Conservation (phyloP, 2,113 vertebrate species). For the Colossoma macropomum region DNA sequence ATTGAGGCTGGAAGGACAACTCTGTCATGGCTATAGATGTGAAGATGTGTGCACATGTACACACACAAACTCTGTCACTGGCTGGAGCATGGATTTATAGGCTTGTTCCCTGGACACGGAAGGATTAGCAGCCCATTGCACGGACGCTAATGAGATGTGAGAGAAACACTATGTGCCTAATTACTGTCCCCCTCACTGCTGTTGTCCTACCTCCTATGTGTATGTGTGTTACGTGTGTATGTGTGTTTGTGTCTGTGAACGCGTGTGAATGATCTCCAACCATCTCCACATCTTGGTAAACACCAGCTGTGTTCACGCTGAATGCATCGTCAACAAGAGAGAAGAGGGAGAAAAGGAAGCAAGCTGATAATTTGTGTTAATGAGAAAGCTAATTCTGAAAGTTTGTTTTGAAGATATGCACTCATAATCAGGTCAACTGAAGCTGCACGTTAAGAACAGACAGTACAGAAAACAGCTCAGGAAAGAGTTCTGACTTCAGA, state of each 20-base stretch:
- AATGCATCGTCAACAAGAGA: constrained; percentile 26
- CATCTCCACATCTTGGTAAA: constrained; percentile 46
- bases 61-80: not conserved
- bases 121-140: constrained; percentile 50
- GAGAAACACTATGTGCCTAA: constrained; percentile 52
- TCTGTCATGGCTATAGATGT: not conserved
- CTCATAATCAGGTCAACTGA: constrained; percentile 37
- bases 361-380: constrained; percentile 54
- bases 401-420: constrained; percentile 47
- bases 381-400: constrained; percentile 42
- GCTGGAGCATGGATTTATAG: constrained; percentile 10
- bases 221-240: not conserved
- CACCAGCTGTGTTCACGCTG: constrained; percentile 51
- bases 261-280: constrained; percentile 32
- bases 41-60: not conserved
- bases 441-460: not conserved
- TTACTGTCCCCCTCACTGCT: constrained; percentile 44
- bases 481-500: not conserved
- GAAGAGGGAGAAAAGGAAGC: not conserved
- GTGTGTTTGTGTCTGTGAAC: constrained; percentile 32
- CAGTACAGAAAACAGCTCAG: not conserved
- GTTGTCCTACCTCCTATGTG: constrained; percentile 44
- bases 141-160: constrained; percentile 45
- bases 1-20: not conserved
- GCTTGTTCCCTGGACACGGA: constrained; percentile 25